Base-by-base conservation (phyloP, 1,140 invertebrate genomes). In the Anadara kagoshimensis region DNA sequence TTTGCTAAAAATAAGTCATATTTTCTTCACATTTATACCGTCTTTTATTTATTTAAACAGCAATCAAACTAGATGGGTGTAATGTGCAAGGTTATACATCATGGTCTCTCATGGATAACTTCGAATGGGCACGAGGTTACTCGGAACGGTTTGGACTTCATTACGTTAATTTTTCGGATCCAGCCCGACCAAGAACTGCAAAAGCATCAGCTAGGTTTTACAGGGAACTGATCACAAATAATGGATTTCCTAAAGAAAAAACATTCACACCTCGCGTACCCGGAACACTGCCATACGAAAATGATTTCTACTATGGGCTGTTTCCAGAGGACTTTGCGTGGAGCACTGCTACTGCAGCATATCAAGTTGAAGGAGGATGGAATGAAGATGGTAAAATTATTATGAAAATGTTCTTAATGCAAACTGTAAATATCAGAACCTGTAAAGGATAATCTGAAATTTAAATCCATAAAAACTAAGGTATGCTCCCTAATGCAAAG, bases 91-190 rank as follows among this genome's bases (percentile, higher is more conserved):
- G 91, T 0, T 95, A 95, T 80, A 92, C 93, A 0, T 89, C 92
- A 53, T 96, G 94, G 94, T 93, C 93, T 73, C 83, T 96, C 0
- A 88, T 95, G 78, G 95, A 96, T 75, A 95, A 94, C 84, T 95
- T 95, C 85, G 94, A 96, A 88, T 96, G 94, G 94, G 83, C 84
- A 1, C 79, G 73, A 22, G 90, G 83, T 14, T 87, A 85, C 67
- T 56, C 76, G 4, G 89, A 92, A 76, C 92, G 91, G 76, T 96
- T 95, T 85, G 95, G 95, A 1, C 80, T 96, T 0, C 93, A 93
- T 79, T 90, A 92, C 20, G 93, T 96, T 0, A 92, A 96, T 84
- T 95, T 95, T 80, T 90, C 87, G 1, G 91, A 93, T 76, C 91
- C 92, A 0, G 85, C 92, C 1, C 91, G 91, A 75, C 92, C 90